phyloP scores from a whole-genome alignment of 2,113 vertebrate genomes.

The Antennarius striatus region DNA sequence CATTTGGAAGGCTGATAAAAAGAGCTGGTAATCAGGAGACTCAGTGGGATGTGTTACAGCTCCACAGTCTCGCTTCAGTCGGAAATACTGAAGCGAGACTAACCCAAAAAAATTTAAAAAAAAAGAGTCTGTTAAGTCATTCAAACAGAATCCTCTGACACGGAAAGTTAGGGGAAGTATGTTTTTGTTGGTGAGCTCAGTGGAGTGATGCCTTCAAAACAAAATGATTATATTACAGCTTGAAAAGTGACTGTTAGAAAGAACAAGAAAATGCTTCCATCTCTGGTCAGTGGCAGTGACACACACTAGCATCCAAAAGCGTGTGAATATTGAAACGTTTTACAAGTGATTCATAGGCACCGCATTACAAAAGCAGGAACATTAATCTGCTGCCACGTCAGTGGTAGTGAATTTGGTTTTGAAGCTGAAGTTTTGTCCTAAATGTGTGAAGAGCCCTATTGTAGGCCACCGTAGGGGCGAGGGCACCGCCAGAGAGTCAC shows the following conservation, averaged over 20 bases:
- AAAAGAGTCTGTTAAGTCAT: slow-evolving; percentile 1
- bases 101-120: neutral
- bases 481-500: too few species aligned
- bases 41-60: slow-evolving; percentile 10
- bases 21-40: slow-evolving; percentile 43
- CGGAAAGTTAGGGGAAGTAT: neutral
- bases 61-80: slow-evolving; percentile 21
- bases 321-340: too few species aligned
- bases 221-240: slow-evolving; percentile 8
- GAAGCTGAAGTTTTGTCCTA: too few species aligned
- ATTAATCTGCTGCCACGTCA: too few species aligned
- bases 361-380: too few species aligned
- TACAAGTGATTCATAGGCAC: too few species aligned
- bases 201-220: slow-evolving; percentile 7
- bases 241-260: slow-evolving; percentile 9
- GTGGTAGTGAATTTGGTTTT: too few species aligned
- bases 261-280: slow-evolving; percentile 6
- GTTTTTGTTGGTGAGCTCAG: slow-evolving; percentile 14
- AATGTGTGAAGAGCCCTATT: too few species aligned
- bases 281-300: neutral
- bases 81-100: neutral
- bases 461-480: too few species aligned
- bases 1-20: slow-evolving; percentile 37
- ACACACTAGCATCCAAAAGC: too few species aligned
- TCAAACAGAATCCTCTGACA: slow-evolving; percentile 39